Base-by-base conservation (phyloP, 2,888 invertebrate genomes). In the Chalcosyrphus nemorum region DNA sequence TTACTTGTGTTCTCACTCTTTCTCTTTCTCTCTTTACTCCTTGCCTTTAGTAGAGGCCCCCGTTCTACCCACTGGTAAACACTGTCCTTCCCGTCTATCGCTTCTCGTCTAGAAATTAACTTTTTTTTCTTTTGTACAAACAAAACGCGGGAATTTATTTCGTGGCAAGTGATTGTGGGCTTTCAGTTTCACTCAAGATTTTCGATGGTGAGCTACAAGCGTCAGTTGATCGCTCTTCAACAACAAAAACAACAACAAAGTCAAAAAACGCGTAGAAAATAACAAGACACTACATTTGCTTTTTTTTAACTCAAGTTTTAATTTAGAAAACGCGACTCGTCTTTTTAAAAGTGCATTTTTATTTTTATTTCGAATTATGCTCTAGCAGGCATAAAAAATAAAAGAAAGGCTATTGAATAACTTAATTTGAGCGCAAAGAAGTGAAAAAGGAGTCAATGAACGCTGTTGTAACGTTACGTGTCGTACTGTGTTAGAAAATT, bases 151-250 rank as follows among this genome's bases (percentile, higher is more conserved):
- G 87, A 86, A 86, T 86, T 87, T 86, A 86, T 82, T 84, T 41
- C 74, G 65, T 63, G 71, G 78, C 81, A 78, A 80, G 15, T 65
- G 75, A 80, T 86, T 81, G 71, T 61, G 50, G 80, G 77, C 74
- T 87, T 86, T 87, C 87, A 87, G 87, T 87, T 87, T 86, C 86
- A 66, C 68, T 86, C 47, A 75, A 86, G 78, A 86, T 82, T 85
- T 80, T 66, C 59, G 50, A 78, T 81, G 81, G 71, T 77, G 66
- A 72, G 59, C 77, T 47, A 77, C 65, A 59, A 70, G 15, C 65
- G 71, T 59, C 65, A 76, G 27, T 76, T 35, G 27, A 19, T 61
- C 29, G 61, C 52, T 72, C 29, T 41, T 15, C 47, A 41, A 54
- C 54, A 72, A 66, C 52, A 65, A 54, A 61, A 72, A 66, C 52